Evolutionary conservation across 2,888 invertebrate species (phyloP), one percentile per base, ranked within the genome.

Genomic region (Drosophila flavopinicola): DNA sequence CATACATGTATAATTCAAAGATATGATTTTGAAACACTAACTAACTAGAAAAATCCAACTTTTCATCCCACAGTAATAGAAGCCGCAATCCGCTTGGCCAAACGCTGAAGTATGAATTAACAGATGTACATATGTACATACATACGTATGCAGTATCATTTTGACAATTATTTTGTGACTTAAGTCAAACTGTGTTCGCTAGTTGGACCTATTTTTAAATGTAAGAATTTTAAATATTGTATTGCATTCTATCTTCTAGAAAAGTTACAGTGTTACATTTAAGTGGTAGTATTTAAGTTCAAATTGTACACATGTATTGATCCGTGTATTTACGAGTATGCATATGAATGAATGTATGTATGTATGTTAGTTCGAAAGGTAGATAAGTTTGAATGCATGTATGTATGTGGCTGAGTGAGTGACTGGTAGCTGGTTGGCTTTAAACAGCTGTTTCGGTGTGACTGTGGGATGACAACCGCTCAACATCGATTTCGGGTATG

Each of bases 401-500:
- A 24, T 15, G 23, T n/a, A 11, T 41, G 33, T 11, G 32, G 35
- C 17, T 41, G 23, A 9, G 24, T 27, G 29, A 7, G 32, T 52
- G 15, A 3, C 1, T 53, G 56, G 11, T 20, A n/a, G 17, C 20
- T 35, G 13, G 3, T 35, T 39, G 30, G 30, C 15, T 17, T 68
- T 96, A 97, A 92, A 97, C 97, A 91, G 97, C 97, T 88, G 97
- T 97, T 93, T 97, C 97, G 89, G 97, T 97, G 93, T 97, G 97
- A 93, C 96, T 96, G 93, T 97, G 96, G 89, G 96, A 96, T 90
- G 97, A 97, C 88, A 97, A 94, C 85, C 97, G 95, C 93, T 97
- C 97, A 91, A 97, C 96, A 93, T 97, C 97, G 91, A 97, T 95
- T 93, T 97, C 97, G 89, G 96, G 96, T 91, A 97, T 95, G 92